phyloP scores from a whole-genome alignment of 1,140 invertebrate species.

The Caenorhabditis inopinata region DNA sequence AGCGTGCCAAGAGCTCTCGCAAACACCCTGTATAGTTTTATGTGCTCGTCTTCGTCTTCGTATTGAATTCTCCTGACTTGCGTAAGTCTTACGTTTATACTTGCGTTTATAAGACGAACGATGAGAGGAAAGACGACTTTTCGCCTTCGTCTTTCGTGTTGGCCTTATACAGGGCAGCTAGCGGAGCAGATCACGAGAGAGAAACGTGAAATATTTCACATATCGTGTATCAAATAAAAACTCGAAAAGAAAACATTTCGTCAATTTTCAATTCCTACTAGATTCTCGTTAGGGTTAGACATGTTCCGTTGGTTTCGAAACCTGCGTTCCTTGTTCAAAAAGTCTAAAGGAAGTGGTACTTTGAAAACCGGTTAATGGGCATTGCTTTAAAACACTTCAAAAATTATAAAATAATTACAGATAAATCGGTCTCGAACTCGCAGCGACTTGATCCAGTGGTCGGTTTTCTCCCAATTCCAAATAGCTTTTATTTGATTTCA shows the following conservation, averaged over 20 bases:
- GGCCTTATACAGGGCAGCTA: too few species aligned
- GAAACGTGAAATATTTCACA: not conserved
- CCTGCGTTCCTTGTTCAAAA: not conserved
- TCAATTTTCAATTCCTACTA: not conserved
- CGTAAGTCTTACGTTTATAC: too few species aligned
- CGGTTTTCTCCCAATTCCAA: not conserved
- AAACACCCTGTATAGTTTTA: too few species aligned
- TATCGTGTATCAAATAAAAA: not conserved
- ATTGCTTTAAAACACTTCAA: not conserved
- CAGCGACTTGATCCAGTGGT: not conserved
- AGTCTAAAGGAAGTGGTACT: not conserved
- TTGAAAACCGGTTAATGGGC: not conserved
- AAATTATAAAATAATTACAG: not conserved
- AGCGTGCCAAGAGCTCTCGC: too few species aligned
- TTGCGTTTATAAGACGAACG: too few species aligned
- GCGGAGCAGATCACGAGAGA: too few species aligned
- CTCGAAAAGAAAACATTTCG: too few species aligned
- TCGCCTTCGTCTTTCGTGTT: too few species aligned
- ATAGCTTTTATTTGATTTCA: not conserved
- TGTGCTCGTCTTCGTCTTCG: too few species aligned
- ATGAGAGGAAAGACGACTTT: too few species aligned
- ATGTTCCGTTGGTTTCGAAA: constrained; percentile 27
- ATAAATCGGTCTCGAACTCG: not conserved
- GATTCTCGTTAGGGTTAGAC: not conserved
- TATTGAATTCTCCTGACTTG: too few species aligned